Conservation (phyloP, 1,140 invertebrate genomes). For the Leptopilina boulardi region DNA sequence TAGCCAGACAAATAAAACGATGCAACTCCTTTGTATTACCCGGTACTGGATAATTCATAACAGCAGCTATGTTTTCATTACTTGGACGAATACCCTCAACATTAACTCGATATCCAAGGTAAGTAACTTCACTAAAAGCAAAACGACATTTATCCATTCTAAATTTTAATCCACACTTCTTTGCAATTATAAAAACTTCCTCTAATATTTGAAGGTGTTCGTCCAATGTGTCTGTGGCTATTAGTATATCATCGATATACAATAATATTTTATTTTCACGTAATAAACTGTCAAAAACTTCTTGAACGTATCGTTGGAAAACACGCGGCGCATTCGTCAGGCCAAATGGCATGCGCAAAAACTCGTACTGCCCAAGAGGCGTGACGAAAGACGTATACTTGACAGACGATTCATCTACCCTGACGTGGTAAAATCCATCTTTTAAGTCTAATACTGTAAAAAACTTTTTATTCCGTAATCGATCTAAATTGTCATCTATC, state of each 20-base stretch:
- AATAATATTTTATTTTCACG: background rate
- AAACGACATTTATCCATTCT: background rate
- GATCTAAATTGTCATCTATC: slow-evolving; percentile 34
- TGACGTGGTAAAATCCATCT: background rate
- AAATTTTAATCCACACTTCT: background rate
- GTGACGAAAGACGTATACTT: background rate
- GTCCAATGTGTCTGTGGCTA: background rate
- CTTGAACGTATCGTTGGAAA: slow-evolving; percentile 34
- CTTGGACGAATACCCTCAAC: slow-evolving; percentile 38
- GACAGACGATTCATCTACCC: background rate
- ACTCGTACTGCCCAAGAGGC: slow-evolving; percentile 34
- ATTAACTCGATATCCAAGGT: slow-evolving; percentile 49
- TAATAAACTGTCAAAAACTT: slow-evolving; percentile 43
- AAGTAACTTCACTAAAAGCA: background rate
- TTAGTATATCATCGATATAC: background rate
- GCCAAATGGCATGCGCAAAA: slow-evolving; percentile 41
- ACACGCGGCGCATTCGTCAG: slow-evolving; percentile 45
- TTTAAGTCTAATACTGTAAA: background rate
- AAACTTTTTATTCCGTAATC: slow-evolving; percentile 5
- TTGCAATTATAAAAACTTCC: background rate
- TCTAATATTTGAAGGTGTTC: background rate
- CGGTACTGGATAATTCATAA: background rate
- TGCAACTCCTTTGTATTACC: background rate
- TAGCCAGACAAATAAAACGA: slow-evolving; percentile 51
- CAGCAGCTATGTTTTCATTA: slow-evolving; percentile 31